Conservation (phyloP, 2,888 invertebrate species). For the Oligia fasciuncula region DNA sequence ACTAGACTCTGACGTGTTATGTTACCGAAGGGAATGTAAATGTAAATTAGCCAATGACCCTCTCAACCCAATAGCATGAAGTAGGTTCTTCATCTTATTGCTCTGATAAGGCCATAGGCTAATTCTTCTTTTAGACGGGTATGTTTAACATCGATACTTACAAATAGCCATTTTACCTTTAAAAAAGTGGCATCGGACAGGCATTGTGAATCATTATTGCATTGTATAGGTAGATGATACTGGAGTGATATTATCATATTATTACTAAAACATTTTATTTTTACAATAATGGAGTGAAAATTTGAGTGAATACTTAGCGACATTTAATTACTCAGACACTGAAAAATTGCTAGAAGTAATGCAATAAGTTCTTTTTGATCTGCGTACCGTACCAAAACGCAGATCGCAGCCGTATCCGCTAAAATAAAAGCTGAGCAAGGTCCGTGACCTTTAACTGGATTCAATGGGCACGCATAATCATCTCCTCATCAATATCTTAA, state of each 20-base stretch:
- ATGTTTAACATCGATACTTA: background rate
- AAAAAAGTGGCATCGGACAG: background rate
- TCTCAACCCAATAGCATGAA: too few species aligned
- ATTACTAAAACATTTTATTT: background rate
- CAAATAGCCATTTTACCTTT: background rate
- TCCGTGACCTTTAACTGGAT: constrained; percentile 80
- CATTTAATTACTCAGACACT: too few species aligned
- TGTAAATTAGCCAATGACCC: too few species aligned
- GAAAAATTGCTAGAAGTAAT: too few species aligned
- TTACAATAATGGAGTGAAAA: too few species aligned
- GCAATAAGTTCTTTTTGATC: constrained; percentile 10
- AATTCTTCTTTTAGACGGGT: background rate
- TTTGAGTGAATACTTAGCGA: too few species aligned
- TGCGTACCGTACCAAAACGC: constrained; percentile 77
- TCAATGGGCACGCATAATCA: constrained; percentile 75
- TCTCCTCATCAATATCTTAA: constrained; percentile 69
- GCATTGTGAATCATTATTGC: background rate
- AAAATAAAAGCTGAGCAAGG: constrained; percentile 83
- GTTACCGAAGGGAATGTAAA: too few species aligned
- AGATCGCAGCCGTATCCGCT: constrained; percentile 79
- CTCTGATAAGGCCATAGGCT: background rate
- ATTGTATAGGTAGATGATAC: background rate
- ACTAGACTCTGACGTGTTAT: background rate
- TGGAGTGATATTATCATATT: background rate
- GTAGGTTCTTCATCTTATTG: too few species aligned